Base-by-base conservation (phyloP, 1,140 invertebrate species). In the Platyscapa corneri region DNA sequence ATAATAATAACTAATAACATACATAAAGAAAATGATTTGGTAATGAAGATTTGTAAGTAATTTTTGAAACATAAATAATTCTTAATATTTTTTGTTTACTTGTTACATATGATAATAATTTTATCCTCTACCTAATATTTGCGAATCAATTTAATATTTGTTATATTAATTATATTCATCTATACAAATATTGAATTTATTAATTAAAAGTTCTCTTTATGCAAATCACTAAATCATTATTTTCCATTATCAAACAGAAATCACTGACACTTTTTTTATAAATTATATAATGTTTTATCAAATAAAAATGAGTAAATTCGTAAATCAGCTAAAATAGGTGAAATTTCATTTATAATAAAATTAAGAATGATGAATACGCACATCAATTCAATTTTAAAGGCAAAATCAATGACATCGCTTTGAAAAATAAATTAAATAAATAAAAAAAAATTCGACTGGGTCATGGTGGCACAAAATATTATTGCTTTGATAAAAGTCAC, bases 391-490 rank as follows among this genome's bases (percentile, higher is more conserved):
- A 79, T 64, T 60, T 60, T 20, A 39, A 39, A 49, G n/a, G 18
- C 16, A 30, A 80, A 76, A 60, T 18, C 14, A 64, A 79, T 64
- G 77, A 80, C 27, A 20, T 67, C 60, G 27, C 27, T 16, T 65
- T 80, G 20, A n/a, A 18, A 78, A 78, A 84, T 84, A 78, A 84
- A 77, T 84, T 42, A 84, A 77, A 60, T 78, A 67, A 77, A 83
- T 83, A 77, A 46, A n/a, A 34, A 42, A 53, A 76, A 64, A 53
- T 67, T 84, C 27, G 70, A 37, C 46, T 74, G 32, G 23, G 70
- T 16, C 67, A 60, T 60, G 53, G 81, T 83, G 81, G 70, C 81
- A 74, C 81, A 60, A 37, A 74, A 60, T 46, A 32, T 85, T 64
- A 85, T 80, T 85, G 53, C 67, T 75, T 81, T 56, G 64, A 42